Base-by-base conservation (phyloP, 2,113 vertebrate species). In the Sapajus apella region DNA sequence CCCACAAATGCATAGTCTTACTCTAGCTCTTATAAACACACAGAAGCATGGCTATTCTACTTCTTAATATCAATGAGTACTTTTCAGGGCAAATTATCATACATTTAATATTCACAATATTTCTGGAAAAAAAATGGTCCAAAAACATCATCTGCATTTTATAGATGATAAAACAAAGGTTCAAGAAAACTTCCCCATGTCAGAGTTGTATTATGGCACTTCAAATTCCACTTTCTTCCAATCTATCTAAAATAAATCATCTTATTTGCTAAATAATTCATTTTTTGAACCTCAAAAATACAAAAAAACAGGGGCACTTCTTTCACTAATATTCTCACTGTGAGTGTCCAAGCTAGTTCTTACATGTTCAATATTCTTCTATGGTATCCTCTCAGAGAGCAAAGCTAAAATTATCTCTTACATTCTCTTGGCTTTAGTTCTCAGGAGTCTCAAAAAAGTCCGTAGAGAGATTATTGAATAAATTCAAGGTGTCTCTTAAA, bases 211-310 rank as follows among this genome's bases (percentile, higher is more conserved):
- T 93, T 58, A 82, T 20, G 11, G 13, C 32, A 23, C 40, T 76
- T 72, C 91, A 16, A 82, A 9, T 83, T 2, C 18, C 18, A 83
- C 30, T 75, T 88, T 50, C 88, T 91, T 52, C 32, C n/a, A 86
- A 61, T 52, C 50, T 77, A 76, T 55, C 35, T 91, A 40, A 94
- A 92, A 84, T 84, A 47, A 90, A 94, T 25, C 9, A 95, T 55
- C 56, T 79, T 83, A 85, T 93, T 91, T 96, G n/a, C 45, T 95
- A 91, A 70, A 81, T 64, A 82, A 52, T 75, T 96, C 30, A 68
- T 1, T 72, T 32, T 90, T 56, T 87, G 7, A 73, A 86, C 47
- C 45, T 92, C 8, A 58, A 32, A 14, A 84, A 27, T 82, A 37
- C 10, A 77, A 90, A 87, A 87, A 80, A 77, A 56, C 1, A 8